Conservation (phyloP, 2,113 vertebrate genomes). For the Dinomys branickii region DNA sequence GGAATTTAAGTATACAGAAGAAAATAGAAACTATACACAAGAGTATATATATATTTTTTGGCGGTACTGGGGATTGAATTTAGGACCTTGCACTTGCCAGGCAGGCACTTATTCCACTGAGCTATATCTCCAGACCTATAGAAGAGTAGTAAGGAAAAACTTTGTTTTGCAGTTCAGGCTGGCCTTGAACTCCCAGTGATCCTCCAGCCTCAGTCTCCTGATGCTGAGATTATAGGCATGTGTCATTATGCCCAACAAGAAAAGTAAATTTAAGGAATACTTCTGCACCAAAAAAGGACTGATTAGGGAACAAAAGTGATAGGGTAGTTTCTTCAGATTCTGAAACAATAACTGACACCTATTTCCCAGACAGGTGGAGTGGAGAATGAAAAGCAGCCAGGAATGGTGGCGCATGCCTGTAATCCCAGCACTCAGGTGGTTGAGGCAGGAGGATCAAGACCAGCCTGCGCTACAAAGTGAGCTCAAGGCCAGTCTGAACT, state of each 20-base stretch:
- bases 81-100: too few species aligned
- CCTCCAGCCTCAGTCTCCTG: too few species aligned
- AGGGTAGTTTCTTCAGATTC: neutral
- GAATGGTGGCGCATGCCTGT: too few species aligned
- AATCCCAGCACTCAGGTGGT: too few species aligned
- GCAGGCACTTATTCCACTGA: too few species aligned
- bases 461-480: too few species aligned
- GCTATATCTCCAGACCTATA: too few species aligned
- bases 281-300: neutral
- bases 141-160: neutral
- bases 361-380: neutral
- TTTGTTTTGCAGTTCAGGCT: neutral
- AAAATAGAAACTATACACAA: neutral
- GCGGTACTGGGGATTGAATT: too few species aligned
- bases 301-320: neutral
- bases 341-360: neutral
- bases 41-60: too few species aligned
- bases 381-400: neutral
- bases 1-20: neutral
- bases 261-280: conserved; percentile 1
- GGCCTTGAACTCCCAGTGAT: neutral
- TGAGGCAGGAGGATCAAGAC: too few species aligned
- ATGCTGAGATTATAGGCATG: neutral
- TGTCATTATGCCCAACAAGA: neutral
- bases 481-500: too few species aligned